Conservation (phyloP, 2,113 vertebrate species). For the Corapipo altera region DNA sequence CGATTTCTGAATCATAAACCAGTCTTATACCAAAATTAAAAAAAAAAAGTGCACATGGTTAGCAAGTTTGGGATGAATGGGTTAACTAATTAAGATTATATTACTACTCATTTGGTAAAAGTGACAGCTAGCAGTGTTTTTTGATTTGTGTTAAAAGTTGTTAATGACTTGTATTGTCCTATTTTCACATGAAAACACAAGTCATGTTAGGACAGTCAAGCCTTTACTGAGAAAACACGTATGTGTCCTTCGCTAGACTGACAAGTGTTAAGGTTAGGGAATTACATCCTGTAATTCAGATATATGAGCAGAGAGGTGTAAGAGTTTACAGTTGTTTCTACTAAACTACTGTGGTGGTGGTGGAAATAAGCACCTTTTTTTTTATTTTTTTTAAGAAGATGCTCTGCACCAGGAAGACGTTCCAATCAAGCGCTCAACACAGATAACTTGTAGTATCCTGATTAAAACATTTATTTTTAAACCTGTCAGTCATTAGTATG, state of each 20-base stretch:
- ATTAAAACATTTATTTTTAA: conserved; percentile 59
- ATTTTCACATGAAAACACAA: conserved; percentile 21
- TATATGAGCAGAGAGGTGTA: neutral
- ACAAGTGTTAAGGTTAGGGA: neutral
- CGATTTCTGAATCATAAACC: neutral
- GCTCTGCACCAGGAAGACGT: neutral
- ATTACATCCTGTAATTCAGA: neutral
- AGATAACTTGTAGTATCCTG: conserved; percentile 24
- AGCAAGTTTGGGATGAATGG: neutral
- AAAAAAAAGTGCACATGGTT: neutral
- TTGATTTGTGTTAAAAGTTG: neutral
- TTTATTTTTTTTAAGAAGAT: neutral
- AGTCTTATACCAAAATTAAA: conserved; percentile 11
- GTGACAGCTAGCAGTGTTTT: neutral
- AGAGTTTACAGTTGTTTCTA: neutral
- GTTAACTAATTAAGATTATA: neutral
- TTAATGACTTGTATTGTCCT: neutral
- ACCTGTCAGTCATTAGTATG: conserved; percentile 14
- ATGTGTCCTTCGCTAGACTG: fast-evolving
- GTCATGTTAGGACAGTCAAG: neutral
- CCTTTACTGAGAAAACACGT: neutral
- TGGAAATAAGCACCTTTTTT: neutral
- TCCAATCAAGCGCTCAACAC: conserved; percentile 23
- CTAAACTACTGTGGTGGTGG: neutral
- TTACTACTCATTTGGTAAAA: neutral